A percentile compares a stretch with the other conserved stretches of the same genome.
Conservation (phyloP, 2,113 vertebrate genomes). For the Arizona elegans region DNA sequence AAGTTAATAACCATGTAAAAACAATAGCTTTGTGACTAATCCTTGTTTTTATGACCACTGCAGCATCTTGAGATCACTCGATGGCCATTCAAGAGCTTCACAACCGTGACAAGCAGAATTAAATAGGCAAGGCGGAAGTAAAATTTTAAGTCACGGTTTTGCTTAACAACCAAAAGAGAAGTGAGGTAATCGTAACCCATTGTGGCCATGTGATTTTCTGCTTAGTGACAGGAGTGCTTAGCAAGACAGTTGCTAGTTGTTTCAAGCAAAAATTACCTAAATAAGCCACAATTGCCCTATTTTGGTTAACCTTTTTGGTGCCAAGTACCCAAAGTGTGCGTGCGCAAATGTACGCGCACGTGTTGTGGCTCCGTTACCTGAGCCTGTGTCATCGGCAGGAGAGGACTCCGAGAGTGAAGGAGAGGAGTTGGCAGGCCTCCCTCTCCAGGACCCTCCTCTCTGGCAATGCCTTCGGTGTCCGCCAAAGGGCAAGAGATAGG, state of each 20-base stretch:
- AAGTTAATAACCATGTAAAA: not conserved
- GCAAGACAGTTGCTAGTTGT: not conserved
- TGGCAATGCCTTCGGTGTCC: too few relatives aligned
- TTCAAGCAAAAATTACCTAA: not conserved
- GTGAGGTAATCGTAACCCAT: not conserved
- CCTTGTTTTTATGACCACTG: not conserved
- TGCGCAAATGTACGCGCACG: too few relatives aligned
- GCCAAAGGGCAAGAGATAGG: too few relatives aligned
- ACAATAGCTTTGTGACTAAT: not conserved
- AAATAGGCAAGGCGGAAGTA: not conserved
- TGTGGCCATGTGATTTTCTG: not conserved
- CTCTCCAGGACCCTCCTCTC: too few relatives aligned
- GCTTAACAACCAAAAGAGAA: not conserved
- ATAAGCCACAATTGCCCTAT: not conserved
- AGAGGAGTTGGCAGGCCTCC: too few relatives aligned
- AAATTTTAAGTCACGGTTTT: not conserved
- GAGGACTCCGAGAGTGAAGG: too few relatives aligned
- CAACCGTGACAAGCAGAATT: not conserved
- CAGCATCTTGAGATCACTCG: not conserved
- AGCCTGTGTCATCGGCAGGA: too few relatives aligned
- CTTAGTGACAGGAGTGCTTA: not conserved
- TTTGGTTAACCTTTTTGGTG: not conserved
- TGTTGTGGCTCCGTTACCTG: too few relatives aligned
- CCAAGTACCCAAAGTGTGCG: too few relatives aligned
- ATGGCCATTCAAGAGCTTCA: not conserved